Percentiles rank a stretch among this genome's conserved stretches.
phyloP scores from a whole-genome alignment of 2,888 invertebrate species.

The Uloborus plumipes region DNA sequence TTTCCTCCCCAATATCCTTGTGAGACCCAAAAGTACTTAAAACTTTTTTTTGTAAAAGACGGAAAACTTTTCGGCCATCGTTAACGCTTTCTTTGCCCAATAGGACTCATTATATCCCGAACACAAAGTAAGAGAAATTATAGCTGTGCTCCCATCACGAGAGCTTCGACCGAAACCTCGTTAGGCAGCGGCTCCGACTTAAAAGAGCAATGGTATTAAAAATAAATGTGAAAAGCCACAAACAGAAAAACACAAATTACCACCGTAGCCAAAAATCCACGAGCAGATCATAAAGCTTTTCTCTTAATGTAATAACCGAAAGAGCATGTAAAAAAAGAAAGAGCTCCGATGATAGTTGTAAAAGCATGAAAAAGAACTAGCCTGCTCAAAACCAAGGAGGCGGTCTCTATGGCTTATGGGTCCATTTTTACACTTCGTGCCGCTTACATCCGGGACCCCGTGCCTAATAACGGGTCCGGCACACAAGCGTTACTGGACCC shows the following conservation, averaged over 20 bases:
- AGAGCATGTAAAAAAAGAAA: constrained; percentile 20
- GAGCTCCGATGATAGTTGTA: not conserved
- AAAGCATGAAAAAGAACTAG: not conserved
- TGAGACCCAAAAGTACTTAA: too few relatives aligned
- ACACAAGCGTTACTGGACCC: constrained; percentile 60
- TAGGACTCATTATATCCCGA: constrained; percentile 23
- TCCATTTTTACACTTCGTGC: constrained; percentile 64
- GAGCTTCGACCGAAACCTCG: constrained; percentile 18
- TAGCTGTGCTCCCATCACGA: constrained; percentile 34
- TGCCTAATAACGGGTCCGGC: constrained; percentile 62
- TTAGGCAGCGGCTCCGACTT: constrained; percentile 22
- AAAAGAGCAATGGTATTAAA: constrained; percentile 11
- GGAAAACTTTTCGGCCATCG: not conserved
- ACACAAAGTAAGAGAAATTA: constrained; percentile 31
- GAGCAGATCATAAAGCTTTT: constrained; percentile 52
- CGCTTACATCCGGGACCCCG: constrained; percentile 51
- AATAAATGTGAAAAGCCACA: constrained; percentile 23
- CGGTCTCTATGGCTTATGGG: constrained; percentile 62
- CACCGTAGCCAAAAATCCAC: constrained; percentile 37
- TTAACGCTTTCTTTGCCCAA: not conserved
- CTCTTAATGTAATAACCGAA: constrained; percentile 60
- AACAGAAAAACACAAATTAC: constrained; percentile 47
- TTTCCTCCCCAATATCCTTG: too few relatives aligned
- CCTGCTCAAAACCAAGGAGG: constrained; percentile 43
- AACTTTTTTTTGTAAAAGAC: too few relatives aligned